These are phyloP conservation scores for Anhinga rufa DNA, from an alignment of 2,113 vertebrate species.

Conservation along the genomic window DNA sequence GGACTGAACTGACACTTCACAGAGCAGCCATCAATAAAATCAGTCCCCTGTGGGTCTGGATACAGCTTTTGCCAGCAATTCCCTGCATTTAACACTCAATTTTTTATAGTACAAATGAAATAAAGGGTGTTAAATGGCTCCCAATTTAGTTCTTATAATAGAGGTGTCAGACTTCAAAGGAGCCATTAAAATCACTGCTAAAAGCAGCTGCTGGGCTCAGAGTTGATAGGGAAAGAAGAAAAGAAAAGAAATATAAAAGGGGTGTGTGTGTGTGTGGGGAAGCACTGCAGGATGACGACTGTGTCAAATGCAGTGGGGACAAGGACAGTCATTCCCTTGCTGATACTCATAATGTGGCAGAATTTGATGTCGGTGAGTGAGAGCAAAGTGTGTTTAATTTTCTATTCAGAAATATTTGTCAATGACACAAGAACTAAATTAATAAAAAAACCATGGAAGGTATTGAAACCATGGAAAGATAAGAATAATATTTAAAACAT, in stretches of 20 bases:
- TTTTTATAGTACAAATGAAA: neutral
- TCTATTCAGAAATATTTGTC: neutral
- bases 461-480: neutral
- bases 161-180: slow-evolving; percentile 7
- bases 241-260: neutral
- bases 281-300: neutral
- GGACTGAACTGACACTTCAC: neutral
- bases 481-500: neutral
- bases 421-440: neutral
- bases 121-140: neutral
- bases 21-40: neutral
- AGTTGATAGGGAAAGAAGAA: neutral
- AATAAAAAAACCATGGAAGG: neutral
- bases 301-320: neutral
- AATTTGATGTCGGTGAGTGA: neutral
- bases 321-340: neutral
- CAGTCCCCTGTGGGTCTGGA: neutral
- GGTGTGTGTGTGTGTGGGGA: neutral
- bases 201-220: neutral
- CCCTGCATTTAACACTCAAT: neutral
- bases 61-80: neutral
- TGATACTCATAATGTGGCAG: neutral
- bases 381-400: neutral
- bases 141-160: neutral
- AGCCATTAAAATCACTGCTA: neutral